Evolutionary conservation across 2,888 invertebrate genomes (phyloP), one percentile per base, ranked within the genome.

Genomic region (Schrankia costaestrigalis): DNA sequence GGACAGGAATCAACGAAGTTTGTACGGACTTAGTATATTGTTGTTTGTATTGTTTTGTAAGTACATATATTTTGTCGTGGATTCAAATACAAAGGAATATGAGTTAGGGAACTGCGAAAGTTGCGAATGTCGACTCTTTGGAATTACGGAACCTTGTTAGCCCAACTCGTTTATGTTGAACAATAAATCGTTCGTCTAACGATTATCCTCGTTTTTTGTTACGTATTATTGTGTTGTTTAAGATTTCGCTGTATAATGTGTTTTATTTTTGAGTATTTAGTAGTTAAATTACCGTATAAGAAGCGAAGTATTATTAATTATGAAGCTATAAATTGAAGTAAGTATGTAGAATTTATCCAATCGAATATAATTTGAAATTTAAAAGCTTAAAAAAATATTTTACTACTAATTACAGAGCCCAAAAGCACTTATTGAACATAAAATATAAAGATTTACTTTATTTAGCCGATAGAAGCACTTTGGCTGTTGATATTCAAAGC

Each of bases 1-100:
- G 33, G 26, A 39, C 38, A 36, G 37, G 45, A 33, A 32, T 32
- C 15, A 29, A 27, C 13, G 12, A 21, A 32, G 32, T 25, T 29
- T 29, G 11, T 15, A 25, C 9, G 14, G 11, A 15, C 15, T 22
- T 23, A 10, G 29, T 18, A 25, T 18, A 24, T 9, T 24, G 25
- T 29, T 38, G 28, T 26, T 38, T 32, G 25, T 21, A 25, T 32
- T 32, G 12, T 29, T 32, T 24, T 7, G 8, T 26, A 35, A 11
- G 21, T 18, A 11, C 21, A 19, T 37, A 28, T 31, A 32, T 32
- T 28, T 21, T 13, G 24, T 32, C 23, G n/a, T 11, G 24, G 11
- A 21, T 13, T 13, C 23, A 31, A 35, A 11, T 21, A 28, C 34
- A 27, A 39, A 27, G 26, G 26, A 36, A 27, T 10, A 12, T 26